Evolutionary conservation across 2,797 vertebrate species (phyloP).

Genomic region (Rallus crepitans): DNA sequence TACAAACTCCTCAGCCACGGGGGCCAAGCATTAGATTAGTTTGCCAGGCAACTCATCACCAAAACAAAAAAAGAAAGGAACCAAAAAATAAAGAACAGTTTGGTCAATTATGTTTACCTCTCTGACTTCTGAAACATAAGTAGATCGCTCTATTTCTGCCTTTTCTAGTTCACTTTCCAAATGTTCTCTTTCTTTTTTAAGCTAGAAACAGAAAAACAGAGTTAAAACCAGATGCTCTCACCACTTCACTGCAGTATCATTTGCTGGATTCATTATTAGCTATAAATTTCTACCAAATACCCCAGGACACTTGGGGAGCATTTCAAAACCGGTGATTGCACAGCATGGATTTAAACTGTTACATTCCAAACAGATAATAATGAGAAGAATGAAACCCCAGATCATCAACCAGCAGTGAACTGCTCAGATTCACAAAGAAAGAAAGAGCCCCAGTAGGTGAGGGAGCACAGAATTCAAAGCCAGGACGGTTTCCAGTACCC

Average conservation of each 20-base stretch:
- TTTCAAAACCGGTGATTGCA: not conserved
- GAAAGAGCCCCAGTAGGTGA: not conserved
- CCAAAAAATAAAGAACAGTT: not conserved
- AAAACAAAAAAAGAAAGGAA: not conserved
- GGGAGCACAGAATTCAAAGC: not conserved
- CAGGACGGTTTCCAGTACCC: not conserved
- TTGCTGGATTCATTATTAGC: not conserved
- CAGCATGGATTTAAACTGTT: not conserved
- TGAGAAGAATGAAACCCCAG: not conserved
- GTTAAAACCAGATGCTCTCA: constrained; percentile 25
- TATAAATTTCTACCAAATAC: not conserved
- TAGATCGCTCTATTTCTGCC: constrained; percentile 93
- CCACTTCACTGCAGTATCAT: not conserved
- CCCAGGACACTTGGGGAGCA: not conserved
- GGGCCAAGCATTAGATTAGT: constrained; percentile 53
- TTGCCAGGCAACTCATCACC: constrained; percentile 46
- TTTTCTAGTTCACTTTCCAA: constrained; percentile 94
- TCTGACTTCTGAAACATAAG: constrained; percentile 94
- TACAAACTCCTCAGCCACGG: constrained; percentile 27
- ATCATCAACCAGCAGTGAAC: not conserved
- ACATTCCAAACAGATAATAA: not conserved
- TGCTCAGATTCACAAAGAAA: not conserved
- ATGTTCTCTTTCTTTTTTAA: constrained; percentile 89
- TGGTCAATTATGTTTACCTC: constrained; percentile 84
- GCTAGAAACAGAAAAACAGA: constrained; percentile 72